Evolutionary conservation across 2,113 vertebrate species (phyloP).

Genomic region (Neomonachus schauinslandi): DNA sequence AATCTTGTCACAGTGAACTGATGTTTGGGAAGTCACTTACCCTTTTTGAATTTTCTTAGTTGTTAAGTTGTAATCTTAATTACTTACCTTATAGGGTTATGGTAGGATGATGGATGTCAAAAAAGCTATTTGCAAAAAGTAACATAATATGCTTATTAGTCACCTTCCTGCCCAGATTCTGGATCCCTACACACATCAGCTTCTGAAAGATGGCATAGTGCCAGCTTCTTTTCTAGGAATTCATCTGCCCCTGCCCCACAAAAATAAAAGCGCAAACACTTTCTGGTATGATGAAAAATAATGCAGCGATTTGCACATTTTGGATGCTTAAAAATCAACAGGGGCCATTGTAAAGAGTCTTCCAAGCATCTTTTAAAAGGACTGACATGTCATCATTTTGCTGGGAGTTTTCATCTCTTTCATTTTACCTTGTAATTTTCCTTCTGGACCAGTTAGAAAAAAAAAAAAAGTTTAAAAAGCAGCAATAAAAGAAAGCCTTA

Average conservation of each 20-base stretch:
- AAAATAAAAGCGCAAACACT: conserved; percentile 69
- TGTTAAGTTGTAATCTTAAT: conserved; percentile 48
- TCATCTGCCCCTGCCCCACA: conserved; percentile 56
- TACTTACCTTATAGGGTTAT: not conserved
- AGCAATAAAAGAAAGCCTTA: conserved; percentile 79
- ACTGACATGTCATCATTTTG: conserved; percentile 76
- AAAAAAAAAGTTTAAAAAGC: conserved; percentile 64
- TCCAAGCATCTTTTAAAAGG: conserved; percentile 73
- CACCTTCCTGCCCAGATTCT: not conserved
- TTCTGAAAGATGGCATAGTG: conserved; percentile 56
- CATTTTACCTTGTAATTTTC: conserved; percentile 73
- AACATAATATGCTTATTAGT: not conserved
- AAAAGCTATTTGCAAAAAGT: conserved; percentile 29
- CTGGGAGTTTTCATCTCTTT: conserved; percentile 74
- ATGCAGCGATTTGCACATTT: conserved; percentile 68
- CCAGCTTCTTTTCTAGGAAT: conserved; percentile 62
- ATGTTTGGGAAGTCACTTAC: not conserved
- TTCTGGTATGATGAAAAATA: conserved; percentile 73
- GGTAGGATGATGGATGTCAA: not conserved
- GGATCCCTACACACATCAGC: conserved; percentile 1
- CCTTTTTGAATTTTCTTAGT: conserved; percentile 29
- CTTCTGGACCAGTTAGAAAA: conserved; percentile 73
- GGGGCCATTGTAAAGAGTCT: conserved; percentile 64
- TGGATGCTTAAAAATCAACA: conserved; percentile 60
- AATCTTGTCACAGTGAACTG: not conserved